Conservation (phyloP, 2,113 vertebrate species). For the Pampusana beccarii region DNA sequence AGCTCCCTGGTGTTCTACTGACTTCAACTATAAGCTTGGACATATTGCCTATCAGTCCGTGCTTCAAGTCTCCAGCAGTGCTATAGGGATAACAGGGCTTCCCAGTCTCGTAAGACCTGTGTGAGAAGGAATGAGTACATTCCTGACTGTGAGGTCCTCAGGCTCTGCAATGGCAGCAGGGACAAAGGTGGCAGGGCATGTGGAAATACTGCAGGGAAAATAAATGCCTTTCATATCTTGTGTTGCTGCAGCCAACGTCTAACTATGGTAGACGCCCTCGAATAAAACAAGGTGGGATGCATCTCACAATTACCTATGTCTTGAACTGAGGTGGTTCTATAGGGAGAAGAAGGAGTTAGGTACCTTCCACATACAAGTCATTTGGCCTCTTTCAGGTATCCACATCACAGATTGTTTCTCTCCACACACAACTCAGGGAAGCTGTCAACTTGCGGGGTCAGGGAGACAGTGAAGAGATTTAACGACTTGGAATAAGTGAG, state of each 20-base stretch:
- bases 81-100: background rate
- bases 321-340: background rate
- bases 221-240: background rate
- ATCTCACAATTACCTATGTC: background rate
- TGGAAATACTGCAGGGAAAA: background rate
- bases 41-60: rapidly evolving
- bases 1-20: background rate
- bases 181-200: background rate
- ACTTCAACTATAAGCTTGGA: background rate
- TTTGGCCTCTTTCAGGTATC: background rate
- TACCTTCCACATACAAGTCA: background rate
- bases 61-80: background rate
- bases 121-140: background rate
- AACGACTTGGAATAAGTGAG: background rate
- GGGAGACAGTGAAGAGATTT: background rate
- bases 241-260: background rate
- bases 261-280: background rate
- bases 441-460: background rate
- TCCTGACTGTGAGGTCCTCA: background rate
- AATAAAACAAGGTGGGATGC: background rate
- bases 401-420: background rate
- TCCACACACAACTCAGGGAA: background rate
- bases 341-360: background rate
- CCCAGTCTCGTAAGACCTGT: background rate
- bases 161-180: background rate